Base-by-base conservation (phyloP, 2,113 vertebrate species). In the Malurus cyaneus region DNA sequence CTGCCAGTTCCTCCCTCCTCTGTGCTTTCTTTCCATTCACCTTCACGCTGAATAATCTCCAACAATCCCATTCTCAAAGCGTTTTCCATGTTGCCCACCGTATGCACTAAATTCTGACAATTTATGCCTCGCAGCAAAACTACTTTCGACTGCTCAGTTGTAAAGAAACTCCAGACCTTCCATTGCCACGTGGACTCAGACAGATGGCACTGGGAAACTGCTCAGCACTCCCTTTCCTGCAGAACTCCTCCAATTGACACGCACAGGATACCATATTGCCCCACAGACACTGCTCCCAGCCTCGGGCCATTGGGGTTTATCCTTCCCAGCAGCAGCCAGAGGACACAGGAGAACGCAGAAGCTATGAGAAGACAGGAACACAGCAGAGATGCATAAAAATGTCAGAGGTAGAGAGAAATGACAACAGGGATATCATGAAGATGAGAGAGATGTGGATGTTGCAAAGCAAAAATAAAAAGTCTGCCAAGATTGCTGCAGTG, bases 221-320 rank as follows among this genome's bases (percentile, higher is more conserved):
- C 53, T 69, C 70, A 50, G 34, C 52, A 69, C 7, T 20, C 16
- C 15, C 34, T 47, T 73, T 32, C 64, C 52, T 62, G 71, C 39
- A 74, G 82, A 61, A 67, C 56, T 86, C 65, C 41, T 67, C 41
- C 34, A 42, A 1, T 0, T 80, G 49, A 67, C 34, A 52, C 46
- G 65, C 4, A 2, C 13, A 23, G 7, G 9, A 32, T 39, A 67
- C 8, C 54, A 44, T 34, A 13, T 14, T 1, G 14, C 57, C 42
- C 76, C 25, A 39, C 18, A 46, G 25, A 20, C 0, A 12, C 21
- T 50, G 61, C 61, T 92, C 71, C 49, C 41, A 25, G 25, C 25
- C 53, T 25, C 0, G 0, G 73, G 31, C 46, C 5, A 2, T 1
- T 16, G 56, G 71, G 34, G 13, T 82, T 62, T 50, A 20, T 59